A percentile compares a stretch with the other conserved stretches of the same genome.
phyloP scores from a whole-genome alignment of 2,113 vertebrate genomes.

The Chaenocephalus aceratus region DNA sequence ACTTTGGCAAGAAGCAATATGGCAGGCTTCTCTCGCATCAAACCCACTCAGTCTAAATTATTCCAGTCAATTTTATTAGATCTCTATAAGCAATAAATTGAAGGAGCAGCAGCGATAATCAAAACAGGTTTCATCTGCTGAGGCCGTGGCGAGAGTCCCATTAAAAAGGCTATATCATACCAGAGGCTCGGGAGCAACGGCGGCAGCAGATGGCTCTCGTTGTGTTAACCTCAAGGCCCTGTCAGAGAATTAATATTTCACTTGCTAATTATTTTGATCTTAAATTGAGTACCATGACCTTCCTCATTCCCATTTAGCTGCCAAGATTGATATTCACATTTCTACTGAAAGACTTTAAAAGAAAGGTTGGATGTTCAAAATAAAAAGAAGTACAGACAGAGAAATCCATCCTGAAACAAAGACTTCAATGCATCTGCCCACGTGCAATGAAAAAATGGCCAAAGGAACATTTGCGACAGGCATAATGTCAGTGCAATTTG shows the following conservation, averaged over 20 bases:
- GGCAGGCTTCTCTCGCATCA: slow-evolving; percentile 31
- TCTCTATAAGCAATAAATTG: slow-evolving; percentile 60
- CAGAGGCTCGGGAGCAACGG: slow-evolving; percentile 51
- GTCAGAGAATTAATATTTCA: slow-evolving; percentile 71
- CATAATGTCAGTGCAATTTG: slow-evolving; percentile 31
- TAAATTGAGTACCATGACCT: slow-evolving; percentile 66
- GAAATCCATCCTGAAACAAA: slow-evolving; percentile 31
- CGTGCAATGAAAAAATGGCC: slow-evolving; percentile 19
- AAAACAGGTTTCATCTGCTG: slow-evolving; percentile 45
- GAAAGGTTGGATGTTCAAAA: slow-evolving; percentile 49
- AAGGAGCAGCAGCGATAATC: slow-evolving; percentile 47
- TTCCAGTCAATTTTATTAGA: slow-evolving; percentile 62
- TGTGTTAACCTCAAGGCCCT: slow-evolving; percentile 65
- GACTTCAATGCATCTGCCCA: slow-evolving; percentile 44
- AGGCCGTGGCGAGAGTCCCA: slow-evolving; percentile 40
- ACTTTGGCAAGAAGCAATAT: slow-evolving; percentile 10
- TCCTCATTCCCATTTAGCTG: slow-evolving; percentile 37
- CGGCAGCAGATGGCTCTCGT: slow-evolving; percentile 61
- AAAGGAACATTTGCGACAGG: slow-evolving; percentile 5
- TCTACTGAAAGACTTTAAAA: slow-evolving; percentile 24
- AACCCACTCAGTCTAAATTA: slow-evolving; percentile 45
- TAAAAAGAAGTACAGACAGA: slow-evolving; percentile 26
- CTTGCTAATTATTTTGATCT: slow-evolving; percentile 77
- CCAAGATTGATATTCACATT: slow-evolving; percentile 43
- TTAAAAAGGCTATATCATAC: slow-evolving; percentile 42